phyloP scores from a whole-genome alignment of 2,888 invertebrate genomes.

The Pseudanteris insignis region DNA sequence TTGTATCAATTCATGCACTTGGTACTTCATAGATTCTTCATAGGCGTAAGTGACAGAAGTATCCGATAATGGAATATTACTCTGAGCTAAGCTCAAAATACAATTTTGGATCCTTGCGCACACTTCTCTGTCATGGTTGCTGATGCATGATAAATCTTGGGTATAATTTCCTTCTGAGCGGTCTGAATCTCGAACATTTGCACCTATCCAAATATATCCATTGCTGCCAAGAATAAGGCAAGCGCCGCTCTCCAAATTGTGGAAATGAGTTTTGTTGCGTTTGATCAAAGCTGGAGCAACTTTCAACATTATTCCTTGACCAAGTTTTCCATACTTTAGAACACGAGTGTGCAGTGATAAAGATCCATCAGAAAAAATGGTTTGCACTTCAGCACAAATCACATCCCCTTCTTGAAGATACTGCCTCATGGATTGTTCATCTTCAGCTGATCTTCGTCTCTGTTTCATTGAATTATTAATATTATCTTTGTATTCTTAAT shows the following conservation, averaged over 20 bases:
- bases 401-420: constrained; percentile 95
- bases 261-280: constrained; percentile 94
- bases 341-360: constrained; percentile 94
- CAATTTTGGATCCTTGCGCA: constrained; percentile 91
- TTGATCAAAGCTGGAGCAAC: constrained; percentile 93
- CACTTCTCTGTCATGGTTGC: constrained; percentile 79
- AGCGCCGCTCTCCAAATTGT: constrained; percentile 89
- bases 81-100: constrained; percentile 84
- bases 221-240: constrained; percentile 95
- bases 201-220: constrained; percentile 94
- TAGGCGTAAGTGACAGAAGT: constrained; percentile 91
- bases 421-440: constrained; percentile 97
- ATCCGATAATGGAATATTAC: constrained; percentile 90
- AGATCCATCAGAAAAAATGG: constrained; percentile 89
- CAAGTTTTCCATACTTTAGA: constrained; percentile 95
- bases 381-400: constrained; percentile 97
- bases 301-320: constrained; percentile 88
- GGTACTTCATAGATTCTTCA: constrained; percentile 86
- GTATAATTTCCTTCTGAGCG: constrained; percentile 79
- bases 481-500: no score
- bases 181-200: constrained; percentile 73
- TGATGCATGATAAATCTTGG: constrained; percentile 76
- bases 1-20: constrained; percentile 79
- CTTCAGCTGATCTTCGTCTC: constrained; percentile 91
- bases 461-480: constrained; percentile 58